A percentile compares a stretch with the other conserved stretches of the same genome.
These are phyloP conservation scores for Amphibalanus amphitrite DNA, from an alignment of 1,140 invertebrate genomes.

Conservation along the genomic window DNA sequence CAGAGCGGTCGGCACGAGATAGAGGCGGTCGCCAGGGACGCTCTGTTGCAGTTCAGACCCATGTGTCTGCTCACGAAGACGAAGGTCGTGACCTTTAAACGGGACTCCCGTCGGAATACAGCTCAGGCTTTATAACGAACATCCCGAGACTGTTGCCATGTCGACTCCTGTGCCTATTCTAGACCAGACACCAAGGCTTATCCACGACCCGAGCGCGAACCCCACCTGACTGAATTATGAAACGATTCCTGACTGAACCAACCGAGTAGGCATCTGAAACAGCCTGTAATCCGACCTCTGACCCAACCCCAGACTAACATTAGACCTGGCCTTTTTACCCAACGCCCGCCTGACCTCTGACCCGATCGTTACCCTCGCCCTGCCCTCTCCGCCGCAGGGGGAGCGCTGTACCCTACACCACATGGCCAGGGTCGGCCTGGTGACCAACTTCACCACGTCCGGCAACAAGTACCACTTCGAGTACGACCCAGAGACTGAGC, in stretches of 20 bases:
- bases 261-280: neutral
- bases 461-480: slow-evolving; percentile 15
- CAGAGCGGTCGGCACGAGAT: no score
- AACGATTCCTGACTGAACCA: neutral
- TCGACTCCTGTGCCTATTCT: neutral
- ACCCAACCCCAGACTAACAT: neutral
- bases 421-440: slow-evolving; percentile 4
- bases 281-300: no score
- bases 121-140: neutral
- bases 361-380: neutral
- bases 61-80: neutral
- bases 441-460: slow-evolving; percentile 3
- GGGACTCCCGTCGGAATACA: neutral
- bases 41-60: neutral
- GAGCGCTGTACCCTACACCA: slow-evolving; percentile 5
- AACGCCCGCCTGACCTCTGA: neutral
- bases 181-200: no score
- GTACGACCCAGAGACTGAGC: slow-evolving; percentile 20
- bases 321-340: neutral
- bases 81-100: neutral
- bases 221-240: neutral
- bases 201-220: no score
- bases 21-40: no score
- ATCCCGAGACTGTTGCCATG: neutral
- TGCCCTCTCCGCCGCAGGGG: neutral